Evolutionary conservation across 53 echinoderm and acorn worm species (phyloP).

Genomic region (Astropecten irregularis): DNA sequence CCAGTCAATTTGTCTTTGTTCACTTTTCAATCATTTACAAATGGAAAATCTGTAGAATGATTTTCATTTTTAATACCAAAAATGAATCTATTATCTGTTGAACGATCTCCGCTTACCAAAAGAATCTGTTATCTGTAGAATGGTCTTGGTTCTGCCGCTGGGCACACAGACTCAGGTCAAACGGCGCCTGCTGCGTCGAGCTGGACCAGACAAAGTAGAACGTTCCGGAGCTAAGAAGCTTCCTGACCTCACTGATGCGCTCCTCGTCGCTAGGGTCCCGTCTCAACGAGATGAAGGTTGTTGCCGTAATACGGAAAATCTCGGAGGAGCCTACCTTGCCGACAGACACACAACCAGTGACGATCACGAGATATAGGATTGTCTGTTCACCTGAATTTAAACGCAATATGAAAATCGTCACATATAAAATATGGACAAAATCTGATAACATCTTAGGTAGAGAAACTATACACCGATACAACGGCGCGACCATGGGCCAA

Average conservation of each 20-base stretch:
- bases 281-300: constrained; percentile 84
- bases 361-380: constrained; percentile 80
- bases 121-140: constrained; percentile 91
- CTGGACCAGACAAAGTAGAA: constrained; percentile 95
- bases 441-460: too few relatives aligned
- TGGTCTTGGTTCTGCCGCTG: constrained; percentile 90
- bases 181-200: constrained; percentile 20
- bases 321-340: constrained; percentile 89
- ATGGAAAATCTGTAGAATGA: too few relatives aligned
- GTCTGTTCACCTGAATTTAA: constrained; percentile 83
- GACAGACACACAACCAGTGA: constrained; percentile 86
- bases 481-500: too few relatives aligned
- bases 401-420: too few relatives aligned
- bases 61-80: too few relatives aligned
- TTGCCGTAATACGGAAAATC: constrained; percentile 88
- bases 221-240: constrained; percentile 95
- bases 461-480: too few relatives aligned
- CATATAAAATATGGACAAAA: too few relatives aligned
- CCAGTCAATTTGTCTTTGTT: too few relatives aligned
- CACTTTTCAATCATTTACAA: too few relatives aligned
- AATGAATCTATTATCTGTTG: too few relatives aligned
- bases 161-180: constrained; percentile 93
- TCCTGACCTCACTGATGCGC: constrained; percentile 80
- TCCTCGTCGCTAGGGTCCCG: constrained; percentile 84
- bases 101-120: constrained; percentile 91